phyloP scores from a whole-genome alignment of 1,140 invertebrate species.

The Drosophila tani region DNA sequence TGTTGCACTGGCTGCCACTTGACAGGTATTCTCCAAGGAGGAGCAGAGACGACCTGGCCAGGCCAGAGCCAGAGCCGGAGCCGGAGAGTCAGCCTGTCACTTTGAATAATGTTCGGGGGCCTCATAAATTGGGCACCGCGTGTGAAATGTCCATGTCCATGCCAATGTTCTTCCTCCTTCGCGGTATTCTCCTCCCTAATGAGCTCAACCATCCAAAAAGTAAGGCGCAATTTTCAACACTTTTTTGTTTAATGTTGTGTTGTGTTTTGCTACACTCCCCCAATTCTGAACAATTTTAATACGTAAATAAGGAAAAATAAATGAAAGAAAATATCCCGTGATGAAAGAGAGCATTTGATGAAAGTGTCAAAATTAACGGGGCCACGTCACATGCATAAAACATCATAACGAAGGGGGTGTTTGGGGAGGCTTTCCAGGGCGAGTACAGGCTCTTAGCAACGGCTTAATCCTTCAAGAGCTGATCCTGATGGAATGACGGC shows the following conservation, averaged over 20 bases:
- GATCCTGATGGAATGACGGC: constrained; percentile 26
- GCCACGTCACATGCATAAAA: constrained; percentile 49
- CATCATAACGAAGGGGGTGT: constrained; percentile 24
- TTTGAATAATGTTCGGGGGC: constrained; percentile 69
- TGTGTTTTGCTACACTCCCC: neutral
- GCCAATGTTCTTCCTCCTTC: constrained; percentile 30
- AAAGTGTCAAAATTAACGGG: constrained; percentile 54
- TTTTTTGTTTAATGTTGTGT: constrained; percentile 27
- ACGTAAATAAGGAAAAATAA: constrained; percentile 9
- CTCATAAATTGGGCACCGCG: constrained; percentile 68
- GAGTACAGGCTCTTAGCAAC: constrained; percentile 22
- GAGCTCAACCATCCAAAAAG: constrained; percentile 39
- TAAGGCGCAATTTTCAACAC: constrained; percentile 51
- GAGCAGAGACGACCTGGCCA: neutral
- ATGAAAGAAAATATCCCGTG: constrained; percentile 22
- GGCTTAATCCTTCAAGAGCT: constrained; percentile 55
- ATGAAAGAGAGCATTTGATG: constrained; percentile 59
- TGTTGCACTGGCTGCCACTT: constrained; percentile 55
- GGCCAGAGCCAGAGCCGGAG: neutral
- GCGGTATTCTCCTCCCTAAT: constrained; percentile 46
- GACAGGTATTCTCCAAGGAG: constrained; percentile 65
- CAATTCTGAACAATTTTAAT: neutral
- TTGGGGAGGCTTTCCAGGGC: neutral
- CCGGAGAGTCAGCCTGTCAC: constrained; percentile 50
- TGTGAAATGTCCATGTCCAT: constrained; percentile 50